Conservation (phyloP, 2,888 invertebrate species). For the Caenorhabditis sp. region DNA sequence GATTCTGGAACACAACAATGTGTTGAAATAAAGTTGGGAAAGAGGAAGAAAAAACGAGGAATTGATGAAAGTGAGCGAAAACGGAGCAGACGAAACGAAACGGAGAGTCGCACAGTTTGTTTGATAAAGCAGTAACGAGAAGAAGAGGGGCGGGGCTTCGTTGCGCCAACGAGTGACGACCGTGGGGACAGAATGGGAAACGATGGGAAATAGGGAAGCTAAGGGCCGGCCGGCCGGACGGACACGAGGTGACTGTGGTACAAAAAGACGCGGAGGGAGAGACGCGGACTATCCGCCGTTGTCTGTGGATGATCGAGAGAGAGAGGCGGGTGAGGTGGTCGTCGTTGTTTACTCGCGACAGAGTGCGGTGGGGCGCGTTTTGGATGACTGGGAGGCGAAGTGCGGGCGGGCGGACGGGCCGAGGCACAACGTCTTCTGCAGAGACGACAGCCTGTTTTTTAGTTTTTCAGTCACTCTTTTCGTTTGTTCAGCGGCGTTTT, state of each 20-base stretch:
- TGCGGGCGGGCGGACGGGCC: conserved; percentile 22
- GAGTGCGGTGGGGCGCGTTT: conserved; percentile 40
- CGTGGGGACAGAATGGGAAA: conserved; percentile 3
- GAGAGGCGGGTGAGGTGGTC: conserved; percentile 38
- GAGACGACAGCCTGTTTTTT: conserved; percentile 27
- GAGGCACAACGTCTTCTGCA: conserved; percentile 12
- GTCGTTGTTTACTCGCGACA: conserved; percentile 38
- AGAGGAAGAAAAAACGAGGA: conserved; percentile 10
- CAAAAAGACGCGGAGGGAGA: conserved; percentile 20
- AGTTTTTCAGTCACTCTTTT: conserved; percentile 36
- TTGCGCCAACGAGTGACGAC: conserved; percentile 13
- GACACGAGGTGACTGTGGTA: not conserved
- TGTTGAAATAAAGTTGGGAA: conserved; percentile 7
- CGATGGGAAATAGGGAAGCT: conserved; percentile 9
- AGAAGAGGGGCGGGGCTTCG: conserved; percentile 30
- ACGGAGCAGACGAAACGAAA: conserved; percentile 49
- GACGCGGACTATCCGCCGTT: conserved; percentile 35
- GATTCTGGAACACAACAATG: conserved; percentile 8
- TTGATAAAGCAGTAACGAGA: conserved; percentile 46
- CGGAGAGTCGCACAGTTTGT: conserved; percentile 46
- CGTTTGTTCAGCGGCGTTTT: not conserved
- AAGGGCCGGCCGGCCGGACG: conserved; percentile 13
- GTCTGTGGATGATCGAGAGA: conserved; percentile 22
- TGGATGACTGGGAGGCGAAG: conserved; percentile 16
- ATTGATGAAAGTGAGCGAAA: conserved; percentile 39